Base-by-base conservation (phyloP, 92 coral and sea anemone genomes). In the Zoanthus sansibaricus region DNA sequence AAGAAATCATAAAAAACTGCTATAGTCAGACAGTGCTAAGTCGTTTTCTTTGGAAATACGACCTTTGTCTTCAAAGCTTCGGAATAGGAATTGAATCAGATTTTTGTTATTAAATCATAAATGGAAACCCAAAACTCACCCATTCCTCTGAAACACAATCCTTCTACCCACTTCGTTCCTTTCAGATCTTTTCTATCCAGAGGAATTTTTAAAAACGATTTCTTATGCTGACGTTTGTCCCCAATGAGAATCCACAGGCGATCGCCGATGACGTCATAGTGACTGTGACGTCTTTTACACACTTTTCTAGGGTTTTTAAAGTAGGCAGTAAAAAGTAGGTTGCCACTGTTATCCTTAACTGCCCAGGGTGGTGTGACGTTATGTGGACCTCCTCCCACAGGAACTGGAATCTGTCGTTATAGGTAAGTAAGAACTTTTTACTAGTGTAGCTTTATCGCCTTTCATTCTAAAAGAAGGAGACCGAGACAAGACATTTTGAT, bases 141-240 rank as follows among this genome's bases (percentile, higher is more conserved):
- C 91, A 88, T 88, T 15, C 55, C 42, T 13, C 15, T 7, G 47
- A 88, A 88, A 59, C 91, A 88, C 49, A 11, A 15, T 62, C 91
- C 91, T 55, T 82, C 73, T 52, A 88, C 87, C 91, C 91, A 88
- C 20, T 88, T 49, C 1, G 85, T 80, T 51, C 45, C 74, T 7
- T 64, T 47, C 67, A 88, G 59, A 15, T 45, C 78, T 69, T 46
- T 82, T 58, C 79, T 70, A 5, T 82, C 72, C 62, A 54, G 46
- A 33, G 87, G 91, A 3, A 88, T 71, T 66, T 37, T 73, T 48
- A 64, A 12, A 33, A 62, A 72, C 37, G 58, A 54, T 4, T 7
- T 61, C 59, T 82, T 73, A 21, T 49, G 44, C 13, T 47, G 45
- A 6, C 55, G 37, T 48, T 20, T 56, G 64, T 59, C 44, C 4